A percentile compares a stretch with the other conserved stretches of the same genome.
phyloP scores from a whole-genome alignment of 2,113 vertebrate species.

The Mobula birostris region DNA sequence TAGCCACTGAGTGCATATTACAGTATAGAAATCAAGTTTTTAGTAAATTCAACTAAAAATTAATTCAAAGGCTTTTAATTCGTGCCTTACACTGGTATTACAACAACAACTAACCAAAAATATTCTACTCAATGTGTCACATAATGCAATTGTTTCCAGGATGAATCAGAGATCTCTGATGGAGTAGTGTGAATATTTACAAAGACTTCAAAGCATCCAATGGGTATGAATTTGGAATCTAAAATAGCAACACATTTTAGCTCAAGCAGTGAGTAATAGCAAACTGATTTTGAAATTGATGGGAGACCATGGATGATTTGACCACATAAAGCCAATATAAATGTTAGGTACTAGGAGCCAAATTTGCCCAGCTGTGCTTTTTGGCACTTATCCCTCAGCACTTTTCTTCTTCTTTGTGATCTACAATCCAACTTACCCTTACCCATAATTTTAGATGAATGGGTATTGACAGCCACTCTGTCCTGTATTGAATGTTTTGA shows the following conservation, averaged over 20 bases:
- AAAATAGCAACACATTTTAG: conserved; percentile 11
- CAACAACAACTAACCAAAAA: neutral
- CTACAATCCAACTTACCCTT: conserved; percentile 5
- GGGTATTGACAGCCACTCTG: neutral
- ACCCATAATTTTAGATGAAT: neutral
- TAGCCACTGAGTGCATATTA: neutral
- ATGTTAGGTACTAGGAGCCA: neutral
- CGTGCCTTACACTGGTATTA: neutral
- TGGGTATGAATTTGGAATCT: conserved; percentile 13
- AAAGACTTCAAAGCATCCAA: neutral
- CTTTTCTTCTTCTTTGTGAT: neutral
- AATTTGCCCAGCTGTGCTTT: conserved; percentile 10
- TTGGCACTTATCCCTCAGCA: neutral
- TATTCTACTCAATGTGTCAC: neutral
- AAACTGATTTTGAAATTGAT: conserved; percentile 9
- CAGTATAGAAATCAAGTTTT: neutral
- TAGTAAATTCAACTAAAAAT: neutral
- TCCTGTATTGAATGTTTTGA: neutral
- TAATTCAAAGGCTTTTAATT: neutral
- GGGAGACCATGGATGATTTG: neutral
- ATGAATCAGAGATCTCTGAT: neutral
- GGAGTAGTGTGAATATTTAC: conserved; percentile 14
- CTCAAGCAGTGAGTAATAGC: neutral
- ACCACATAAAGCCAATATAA: neutral
- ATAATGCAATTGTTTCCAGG: neutral